Evolutionary conservation across 2,888 invertebrate species (phyloP).

Genomic region (Nymphalis polychloros): DNA sequence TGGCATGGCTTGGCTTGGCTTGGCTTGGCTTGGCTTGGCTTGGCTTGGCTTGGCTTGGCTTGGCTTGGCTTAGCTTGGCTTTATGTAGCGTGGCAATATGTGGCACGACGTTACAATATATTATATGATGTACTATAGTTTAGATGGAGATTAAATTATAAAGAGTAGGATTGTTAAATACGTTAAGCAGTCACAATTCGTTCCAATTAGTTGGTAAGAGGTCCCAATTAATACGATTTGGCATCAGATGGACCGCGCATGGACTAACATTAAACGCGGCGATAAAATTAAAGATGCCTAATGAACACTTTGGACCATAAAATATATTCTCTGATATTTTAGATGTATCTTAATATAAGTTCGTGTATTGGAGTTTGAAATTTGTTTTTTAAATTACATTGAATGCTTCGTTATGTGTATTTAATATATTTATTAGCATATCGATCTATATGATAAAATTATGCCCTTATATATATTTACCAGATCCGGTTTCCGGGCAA

Average conservation of each 20-base stretch:
- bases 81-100: no score
- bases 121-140: neutral
- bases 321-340: constrained; percentile 5
- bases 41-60: no score
- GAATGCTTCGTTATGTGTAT: no score
- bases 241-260: constrained; percentile 60
- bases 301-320: constrained; percentile 51
- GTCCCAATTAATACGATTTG: constrained; percentile 69
- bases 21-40: no score
- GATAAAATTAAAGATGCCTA: constrained; percentile 72
- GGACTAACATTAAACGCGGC: constrained; percentile 69
- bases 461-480: no score
- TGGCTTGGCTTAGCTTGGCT: no score
- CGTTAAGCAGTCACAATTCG: constrained; percentile 44
- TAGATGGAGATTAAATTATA: constrained; percentile 5
- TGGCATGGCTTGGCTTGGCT: no score
- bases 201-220: constrained; percentile 72
- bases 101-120: no score
- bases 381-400: no score
- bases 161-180: constrained; percentile 27
- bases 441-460: no score
- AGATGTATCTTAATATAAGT: neutral
- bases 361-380: neutral
- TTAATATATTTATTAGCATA: no score
- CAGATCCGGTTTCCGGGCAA: no score